Base-by-base conservation (phyloP, 2,888 invertebrate genomes). In the Drosophila nr. medialis region DNA sequence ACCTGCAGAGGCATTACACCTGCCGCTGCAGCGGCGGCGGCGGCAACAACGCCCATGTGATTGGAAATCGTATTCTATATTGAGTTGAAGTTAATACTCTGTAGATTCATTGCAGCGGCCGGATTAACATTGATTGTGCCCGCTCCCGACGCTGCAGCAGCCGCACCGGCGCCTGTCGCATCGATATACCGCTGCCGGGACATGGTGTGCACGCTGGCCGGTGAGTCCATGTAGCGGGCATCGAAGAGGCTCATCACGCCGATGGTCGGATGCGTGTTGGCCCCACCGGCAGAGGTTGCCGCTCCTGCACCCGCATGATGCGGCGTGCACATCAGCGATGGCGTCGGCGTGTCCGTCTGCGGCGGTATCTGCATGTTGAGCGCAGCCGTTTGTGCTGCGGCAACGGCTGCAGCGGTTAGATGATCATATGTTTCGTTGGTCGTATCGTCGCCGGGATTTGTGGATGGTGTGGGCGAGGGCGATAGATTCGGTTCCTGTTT, bases 21-120 rank as follows among this genome's bases (percentile, higher is more conserved):
- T 59, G 81, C 79, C 49, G 29, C 55, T 55, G 84, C 78, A 42
- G 86, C 78, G 49, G 86, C 75, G 64, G 80, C 77, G 60, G 73
- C 74, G 49, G 80, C 74, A 45, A 82, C 82, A 79, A 78, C 75
- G 64, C 80, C 82, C 76, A 83, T 83, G 63, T 89, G 85, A 83
- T 83, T 91, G 66, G 92, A 86, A 80, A 91, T 87, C 84, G 91
- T 89, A 89, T 91, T 91, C 96, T 95, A 96, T 94, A 96, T 95
- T 90, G 96, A 95, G 92, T 96, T 96, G 86, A 96, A 96, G 92
- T 96, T 96, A 74, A 96, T 95, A 80, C 95, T 96, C 90, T 96
- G 95, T 91, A 96, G 94, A 93, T 96, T 96, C 90, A 96, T 94
- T 78, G 95, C 95, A 51, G 95, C 93, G 55, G 94, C 93, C 82